Conservation (phyloP, 2,113 vertebrate genomes). For the Urocitellus parryii region DNA sequence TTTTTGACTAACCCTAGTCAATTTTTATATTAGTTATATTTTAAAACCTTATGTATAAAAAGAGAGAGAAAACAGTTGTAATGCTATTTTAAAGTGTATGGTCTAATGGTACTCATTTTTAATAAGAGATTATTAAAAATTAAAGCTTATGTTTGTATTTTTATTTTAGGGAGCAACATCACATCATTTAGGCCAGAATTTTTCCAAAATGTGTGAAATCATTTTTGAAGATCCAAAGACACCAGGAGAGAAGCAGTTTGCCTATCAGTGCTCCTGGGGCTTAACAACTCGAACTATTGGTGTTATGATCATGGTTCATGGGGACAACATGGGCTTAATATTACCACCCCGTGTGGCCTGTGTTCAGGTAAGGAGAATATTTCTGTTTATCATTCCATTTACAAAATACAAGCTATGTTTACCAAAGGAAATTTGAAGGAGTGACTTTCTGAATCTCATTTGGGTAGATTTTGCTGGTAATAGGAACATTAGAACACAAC, state of each 20-base stretch:
- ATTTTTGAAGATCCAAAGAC: slow-evolving; percentile 96
- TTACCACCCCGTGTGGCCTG: slow-evolving; percentile 96
- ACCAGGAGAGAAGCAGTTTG: slow-evolving; percentile 97
- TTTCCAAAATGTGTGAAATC: slow-evolving; percentile 99
- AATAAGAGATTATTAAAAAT: not conserved
- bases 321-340: slow-evolving; percentile 97
- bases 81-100: not conserved
- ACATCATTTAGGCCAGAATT: slow-evolving; percentile 98
- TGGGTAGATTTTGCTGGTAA: not conserved
- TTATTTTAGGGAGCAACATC: slow-evolving; percentile 94
- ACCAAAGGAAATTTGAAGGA: not conserved
- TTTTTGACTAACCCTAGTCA: not conserved
- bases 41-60: not conserved
- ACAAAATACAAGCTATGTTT: not conserved
- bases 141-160: not conserved
- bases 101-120: not conserved
- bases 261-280: slow-evolving; percentile 99
- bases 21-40: not conserved
- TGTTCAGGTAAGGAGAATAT: slow-evolving; percentile 91
- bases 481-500: not conserved
- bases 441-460: not conserved
- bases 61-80: not conserved
- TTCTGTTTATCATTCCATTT: not conserved
- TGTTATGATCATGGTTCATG: slow-evolving; percentile 98
- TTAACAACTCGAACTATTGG: slow-evolving; percentile 97